Percentiles rank a stretch among this genome's conserved stretches.
These are phyloP conservation scores for Brassicogethes aeneus DNA, from an alignment of 2,888 invertebrate genomes.

Conservation along the genomic window DNA sequence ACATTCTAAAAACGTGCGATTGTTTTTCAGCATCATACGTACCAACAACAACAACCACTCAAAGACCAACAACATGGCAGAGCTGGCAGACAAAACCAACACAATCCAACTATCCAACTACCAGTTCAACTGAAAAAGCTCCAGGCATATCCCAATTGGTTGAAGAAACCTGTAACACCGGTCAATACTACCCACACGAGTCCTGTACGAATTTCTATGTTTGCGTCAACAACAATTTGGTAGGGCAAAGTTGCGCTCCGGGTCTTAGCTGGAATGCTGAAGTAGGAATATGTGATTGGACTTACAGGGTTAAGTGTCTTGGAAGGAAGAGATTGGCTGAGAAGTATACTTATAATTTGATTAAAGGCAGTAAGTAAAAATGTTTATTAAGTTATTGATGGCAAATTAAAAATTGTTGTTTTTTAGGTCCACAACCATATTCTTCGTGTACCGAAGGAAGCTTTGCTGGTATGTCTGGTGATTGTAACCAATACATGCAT, in stretches of 20 bases:
- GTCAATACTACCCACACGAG: constrained; percentile 66
- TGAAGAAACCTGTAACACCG: constrained; percentile 49
- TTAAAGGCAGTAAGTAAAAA: constrained; percentile 7
- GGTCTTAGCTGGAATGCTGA: constrained; percentile 66
- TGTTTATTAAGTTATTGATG: too few relatives aligned
- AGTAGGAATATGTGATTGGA: constrained; percentile 67
- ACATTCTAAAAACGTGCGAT: neutral
- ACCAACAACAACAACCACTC: constrained; percentile 15
- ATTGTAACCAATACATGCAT: constrained; percentile 66
- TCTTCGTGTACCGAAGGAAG: constrained; percentile 53
- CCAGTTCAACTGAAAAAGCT: constrained; percentile 19
- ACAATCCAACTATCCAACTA: constrained; percentile 17
- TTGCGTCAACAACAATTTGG: constrained; percentile 64
- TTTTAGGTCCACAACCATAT: constrained; percentile 37
- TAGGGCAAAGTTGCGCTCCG: constrained; percentile 64
- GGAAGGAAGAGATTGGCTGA: constrained; percentile 25
- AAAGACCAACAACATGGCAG: constrained; percentile 13
- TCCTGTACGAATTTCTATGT: constrained; percentile 68
- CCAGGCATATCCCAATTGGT: constrained; percentile 12
- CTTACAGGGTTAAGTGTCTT: constrained; percentile 53
- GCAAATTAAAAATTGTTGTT: constrained; percentile 4
- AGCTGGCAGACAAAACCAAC: constrained; percentile 13
- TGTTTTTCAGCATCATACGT: neutral
- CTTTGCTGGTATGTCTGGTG: constrained; percentile 54
- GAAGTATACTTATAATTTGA: constrained; percentile 16